Evolutionary conservation across 2,113 vertebrate species (phyloP).

Genomic region (Cololabis saira): DNA sequence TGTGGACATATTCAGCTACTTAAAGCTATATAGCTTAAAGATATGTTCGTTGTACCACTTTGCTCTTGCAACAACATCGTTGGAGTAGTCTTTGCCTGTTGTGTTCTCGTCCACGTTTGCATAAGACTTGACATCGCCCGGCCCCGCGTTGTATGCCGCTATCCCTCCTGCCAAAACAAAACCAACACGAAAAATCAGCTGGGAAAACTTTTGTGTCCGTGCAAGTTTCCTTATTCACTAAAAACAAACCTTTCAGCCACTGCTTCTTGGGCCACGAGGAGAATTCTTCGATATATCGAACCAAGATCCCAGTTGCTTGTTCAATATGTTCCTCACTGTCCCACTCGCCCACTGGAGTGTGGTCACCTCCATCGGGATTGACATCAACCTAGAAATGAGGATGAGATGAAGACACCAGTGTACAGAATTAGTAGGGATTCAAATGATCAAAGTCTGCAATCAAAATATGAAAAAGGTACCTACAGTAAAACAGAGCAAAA

Average conservation of each 20-base stretch:
- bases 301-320: background rate
- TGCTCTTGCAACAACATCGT: constrained; percentile 62
- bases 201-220: background rate
- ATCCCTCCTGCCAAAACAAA: constrained; percentile 37
- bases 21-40: too few species aligned
- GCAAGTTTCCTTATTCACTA: background rate
- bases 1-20: background rate
- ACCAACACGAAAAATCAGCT: background rate
- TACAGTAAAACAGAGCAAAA: too few species aligned
- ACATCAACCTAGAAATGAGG: background rate
- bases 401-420: background rate
- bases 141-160: constrained; percentile 59
- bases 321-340: background rate
- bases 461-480: too few species aligned
- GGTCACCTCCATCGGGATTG: background rate
- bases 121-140: constrained; percentile 1
- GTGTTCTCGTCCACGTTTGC: background rate
- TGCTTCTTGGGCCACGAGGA: background rate
- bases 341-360: background rate
- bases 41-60: constrained; percentile 53
- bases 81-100: constrained; percentile 49
- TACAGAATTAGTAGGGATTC: too few species aligned
- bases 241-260: constrained; percentile 1
- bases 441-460: too few species aligned
- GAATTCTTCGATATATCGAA: background rate